These are phyloP conservation scores for Mylabris sibirica DNA, from an alignment of 2,888 invertebrate genomes.

Conservation along the genomic window DNA sequence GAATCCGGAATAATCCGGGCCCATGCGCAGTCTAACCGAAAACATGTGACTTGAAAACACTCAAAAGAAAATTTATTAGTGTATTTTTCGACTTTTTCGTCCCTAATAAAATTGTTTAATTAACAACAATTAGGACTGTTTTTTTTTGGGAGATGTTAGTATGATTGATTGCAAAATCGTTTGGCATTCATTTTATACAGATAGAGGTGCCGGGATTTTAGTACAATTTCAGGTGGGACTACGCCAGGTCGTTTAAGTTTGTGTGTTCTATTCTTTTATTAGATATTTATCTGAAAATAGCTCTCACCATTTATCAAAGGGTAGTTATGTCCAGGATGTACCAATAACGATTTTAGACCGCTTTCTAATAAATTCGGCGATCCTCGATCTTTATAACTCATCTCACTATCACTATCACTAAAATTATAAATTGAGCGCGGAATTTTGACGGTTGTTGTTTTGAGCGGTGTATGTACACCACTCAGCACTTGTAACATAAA, in stretches of 20 bases:
- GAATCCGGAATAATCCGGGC: constrained; percentile 23
- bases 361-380: constrained; percentile 89
- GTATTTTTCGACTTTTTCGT: not conserved
- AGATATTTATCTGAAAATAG: constrained; percentile 22
- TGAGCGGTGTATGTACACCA: constrained; percentile 37
- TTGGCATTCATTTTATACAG: not conserved
- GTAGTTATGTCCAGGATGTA: constrained; percentile 82
- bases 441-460: constrained; percentile 58
- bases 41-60: constrained; percentile 48
- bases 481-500: constrained; percentile 42
- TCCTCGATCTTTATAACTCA: constrained; percentile 87
- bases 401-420: constrained; percentile 69
- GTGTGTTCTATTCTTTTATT: not conserved
- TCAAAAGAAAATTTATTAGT: not conserved
- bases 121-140: not conserved
- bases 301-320: constrained; percentile 78
- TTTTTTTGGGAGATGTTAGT: not conserved
- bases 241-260: constrained; percentile 15
- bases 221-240: constrained; percentile 13
- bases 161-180: not conserved
- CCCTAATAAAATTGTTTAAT: not conserved
- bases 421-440: constrained; percentile 61
- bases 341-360: constrained; percentile 86
- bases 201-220: not conserved
- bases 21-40: constrained; percentile 41